Evolutionary conservation across 2,888 invertebrate genomes (phyloP), one percentile per base, ranked within the genome.

Genomic region (Eurytoma californica): DNA sequence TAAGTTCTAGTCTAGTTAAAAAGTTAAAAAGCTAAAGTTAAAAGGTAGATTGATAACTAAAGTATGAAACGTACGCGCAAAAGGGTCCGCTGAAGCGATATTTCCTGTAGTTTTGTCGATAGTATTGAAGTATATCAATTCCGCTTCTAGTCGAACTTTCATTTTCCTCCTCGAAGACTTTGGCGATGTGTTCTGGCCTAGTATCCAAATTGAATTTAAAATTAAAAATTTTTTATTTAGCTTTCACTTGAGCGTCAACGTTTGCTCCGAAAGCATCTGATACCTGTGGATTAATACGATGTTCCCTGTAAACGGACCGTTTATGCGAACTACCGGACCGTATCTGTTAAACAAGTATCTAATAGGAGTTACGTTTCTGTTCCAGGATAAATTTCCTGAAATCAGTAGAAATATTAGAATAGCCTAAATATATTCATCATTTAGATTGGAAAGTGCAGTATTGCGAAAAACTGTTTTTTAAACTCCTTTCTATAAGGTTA

Each of bases 261-360:
- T 20, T 24, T 39, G 16, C 3, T 5, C 5, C 7, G 16, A 61
- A 63, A 55, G 39, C 24, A 24, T 24, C 24, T 24, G 24, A 24
- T 68, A 87, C 87, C 86, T 84, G 66, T 89, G 88, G 72, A 94
- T 89, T 80, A 94, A 90, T 3, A 94, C 93, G 24, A 94, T 92
- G 82, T 94, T 93, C 1, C 92, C 92, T 0, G 93, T 93, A 61
- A 94, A 91, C 0, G 94, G 94, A 39, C 94, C 94, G 28, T 93
- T 92, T 69, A 94, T 91, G 70, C 94, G 92, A 12, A 94, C 94
- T 2, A 94, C 92, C 0, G 94, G 94, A 0, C 94, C 94, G 82
- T 94, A 94, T 81, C 91, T 89, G 70, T 92, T 89, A 81, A 92
- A 90, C 7, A 92, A 84, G 82, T 90, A 91, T 47, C 89, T 90